Evolutionary conservation across 1,140 invertebrate species (phyloP).

Genomic region (Pogonognathellus flavescens): DNA sequence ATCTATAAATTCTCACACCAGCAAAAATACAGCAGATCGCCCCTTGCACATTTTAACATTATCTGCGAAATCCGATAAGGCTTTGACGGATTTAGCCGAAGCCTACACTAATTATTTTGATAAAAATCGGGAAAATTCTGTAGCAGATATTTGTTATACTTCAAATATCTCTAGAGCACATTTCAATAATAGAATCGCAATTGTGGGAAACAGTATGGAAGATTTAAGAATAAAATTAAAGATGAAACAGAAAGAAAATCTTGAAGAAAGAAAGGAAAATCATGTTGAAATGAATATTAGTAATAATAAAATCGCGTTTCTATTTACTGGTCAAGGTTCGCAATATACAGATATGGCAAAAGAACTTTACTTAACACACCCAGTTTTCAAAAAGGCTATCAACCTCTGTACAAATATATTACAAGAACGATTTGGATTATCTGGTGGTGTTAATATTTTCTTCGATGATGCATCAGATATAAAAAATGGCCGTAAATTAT

Average conservation of each 20-base stretch:
- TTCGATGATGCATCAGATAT: not conserved
- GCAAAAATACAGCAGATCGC: not conserved
- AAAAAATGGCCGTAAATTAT: not conserved
- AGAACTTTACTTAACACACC: conserved; percentile 29
- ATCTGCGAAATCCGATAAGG: conserved; percentile 51
- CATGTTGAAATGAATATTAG: not conserved
- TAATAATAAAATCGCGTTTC: conserved; percentile 44
- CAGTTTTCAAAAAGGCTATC: conserved; percentile 51
- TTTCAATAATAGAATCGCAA: conserved; percentile 37
- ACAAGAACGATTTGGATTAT: not conserved
- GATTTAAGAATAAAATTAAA: conserved; percentile 3
- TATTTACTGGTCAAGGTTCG: conserved; percentile 64
- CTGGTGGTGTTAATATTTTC: conserved; percentile 10
- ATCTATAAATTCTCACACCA: not conserved
- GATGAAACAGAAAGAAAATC: not conserved
- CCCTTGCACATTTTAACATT: conserved; percentile 15
- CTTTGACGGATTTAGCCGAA: conserved; percentile 42
- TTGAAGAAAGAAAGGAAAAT: not conserved
- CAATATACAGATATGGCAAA: conserved; percentile 59
- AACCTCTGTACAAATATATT: conserved; percentile 44
- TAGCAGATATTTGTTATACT: conserved; percentile 48
- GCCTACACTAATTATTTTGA: conserved; percentile 21
- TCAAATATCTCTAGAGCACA: conserved; percentile 50
- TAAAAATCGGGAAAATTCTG: not conserved
- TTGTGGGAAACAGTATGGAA: conserved; percentile 22